These are phyloP conservation scores for Thryonomys swinderianus DNA, from an alignment of 2,113 vertebrate species.

Conservation along the genomic window DNA sequence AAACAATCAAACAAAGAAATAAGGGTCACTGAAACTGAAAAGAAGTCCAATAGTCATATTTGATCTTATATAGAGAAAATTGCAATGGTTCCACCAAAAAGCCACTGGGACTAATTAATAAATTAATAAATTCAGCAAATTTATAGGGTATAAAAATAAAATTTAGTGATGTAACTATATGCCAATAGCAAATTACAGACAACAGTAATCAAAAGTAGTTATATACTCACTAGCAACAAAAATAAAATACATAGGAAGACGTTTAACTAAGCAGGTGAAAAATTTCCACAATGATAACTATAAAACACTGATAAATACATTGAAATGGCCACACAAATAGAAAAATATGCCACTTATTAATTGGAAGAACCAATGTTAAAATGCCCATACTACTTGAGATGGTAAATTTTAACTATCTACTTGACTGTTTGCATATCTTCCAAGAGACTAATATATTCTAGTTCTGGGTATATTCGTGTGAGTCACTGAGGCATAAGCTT, in stretches of 20 bases:
- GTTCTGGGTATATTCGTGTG: background rate
- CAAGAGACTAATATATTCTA: background rate
- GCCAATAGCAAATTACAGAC: background rate
- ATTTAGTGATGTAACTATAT: background rate
- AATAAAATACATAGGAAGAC: background rate
- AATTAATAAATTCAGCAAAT: background rate
- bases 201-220: background rate
- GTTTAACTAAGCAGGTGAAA: background rate
- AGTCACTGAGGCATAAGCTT: background rate
- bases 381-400: background rate
- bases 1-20: background rate
- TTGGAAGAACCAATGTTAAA: background rate
- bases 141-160: background rate
- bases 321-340: no score
- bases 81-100: background rate
- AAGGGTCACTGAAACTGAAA: background rate
- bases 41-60: background rate
- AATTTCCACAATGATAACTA: background rate
- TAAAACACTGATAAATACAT: background rate
- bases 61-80: background rate
- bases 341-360: background rate
- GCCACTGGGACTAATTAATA: background rate
- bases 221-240: background rate
- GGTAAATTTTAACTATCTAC: background rate
- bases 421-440: background rate